Conservation (phyloP, 2,888 invertebrate species). For the Lacanobia wlatinum region DNA sequence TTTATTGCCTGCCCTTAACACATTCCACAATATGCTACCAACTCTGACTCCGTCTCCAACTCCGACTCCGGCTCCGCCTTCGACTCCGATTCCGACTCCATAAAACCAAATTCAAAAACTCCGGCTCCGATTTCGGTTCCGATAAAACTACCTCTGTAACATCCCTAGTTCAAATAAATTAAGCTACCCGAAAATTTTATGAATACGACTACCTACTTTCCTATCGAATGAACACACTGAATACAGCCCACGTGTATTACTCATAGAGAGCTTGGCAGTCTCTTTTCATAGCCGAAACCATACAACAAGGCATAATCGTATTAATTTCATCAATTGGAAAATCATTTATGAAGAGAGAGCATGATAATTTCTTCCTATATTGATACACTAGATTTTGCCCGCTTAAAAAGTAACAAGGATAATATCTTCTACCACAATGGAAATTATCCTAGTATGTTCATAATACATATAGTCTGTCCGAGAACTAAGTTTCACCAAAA, state of each 20-base stretch:
- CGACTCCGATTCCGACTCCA: no score
- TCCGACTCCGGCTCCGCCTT: no score
- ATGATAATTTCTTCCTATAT: not conserved
- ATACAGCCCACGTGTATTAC: not conserved
- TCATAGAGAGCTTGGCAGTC: not conserved
- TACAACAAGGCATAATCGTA: slow-evolving; percentile 7
- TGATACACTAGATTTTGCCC: not conserved
- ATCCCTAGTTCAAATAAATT: slow-evolving; percentile 4
- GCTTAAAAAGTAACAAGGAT: not conserved
- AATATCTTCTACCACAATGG: not conserved
- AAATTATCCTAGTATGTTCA: not conserved
- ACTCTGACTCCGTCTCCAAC: no score
- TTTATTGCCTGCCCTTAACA: no score
- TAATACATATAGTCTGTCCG: no score
- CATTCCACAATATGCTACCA: no score
- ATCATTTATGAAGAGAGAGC: not conserved
- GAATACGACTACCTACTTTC: not conserved
- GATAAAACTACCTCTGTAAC: no score
- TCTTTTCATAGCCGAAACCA: slow-evolving; percentile 12
- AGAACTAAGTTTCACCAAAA: not conserved
- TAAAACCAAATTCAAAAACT: no score
- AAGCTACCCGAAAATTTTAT: not conserved
- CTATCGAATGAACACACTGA: slow-evolving; percentile 1
- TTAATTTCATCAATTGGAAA: not conserved
- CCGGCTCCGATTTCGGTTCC: no score